These are phyloP conservation scores for Tetranychus truncatus DNA, from an alignment of 2,888 invertebrate genomes.

Conservation along the genomic window DNA sequence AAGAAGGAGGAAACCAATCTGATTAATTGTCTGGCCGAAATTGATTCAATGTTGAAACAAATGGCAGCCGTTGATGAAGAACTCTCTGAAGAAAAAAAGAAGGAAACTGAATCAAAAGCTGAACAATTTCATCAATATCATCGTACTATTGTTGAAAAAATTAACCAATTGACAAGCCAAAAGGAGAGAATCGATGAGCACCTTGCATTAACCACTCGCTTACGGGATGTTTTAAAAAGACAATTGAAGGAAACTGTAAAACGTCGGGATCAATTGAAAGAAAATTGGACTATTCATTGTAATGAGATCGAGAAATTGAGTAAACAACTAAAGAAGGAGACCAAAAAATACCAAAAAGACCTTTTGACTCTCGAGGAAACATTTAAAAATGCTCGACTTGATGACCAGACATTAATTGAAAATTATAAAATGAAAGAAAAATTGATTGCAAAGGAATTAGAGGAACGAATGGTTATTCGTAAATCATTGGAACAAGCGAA, in stretches of 20 bases:
- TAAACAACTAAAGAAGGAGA: not conserved
- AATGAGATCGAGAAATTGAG: not conserved
- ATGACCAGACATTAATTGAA: not conserved
- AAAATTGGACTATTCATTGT: not conserved
- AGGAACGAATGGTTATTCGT: not conserved
- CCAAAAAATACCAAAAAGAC: not conserved
- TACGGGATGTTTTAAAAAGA: not conserved
- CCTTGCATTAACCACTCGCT: not conserved
- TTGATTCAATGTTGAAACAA: not conserved
- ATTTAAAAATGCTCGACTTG: not conserved
- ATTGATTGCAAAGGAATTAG: not conserved
- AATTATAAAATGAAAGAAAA: not conserved
- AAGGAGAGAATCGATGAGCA: not conserved
- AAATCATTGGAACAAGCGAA: not conserved
- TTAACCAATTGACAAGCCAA: not conserved
- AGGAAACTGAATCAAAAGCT: not conserved
- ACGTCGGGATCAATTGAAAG: not conserved
- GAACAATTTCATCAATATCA: not conserved
- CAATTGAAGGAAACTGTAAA: not conserved
- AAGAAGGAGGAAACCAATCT: not conserved
- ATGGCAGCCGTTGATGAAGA: not conserved
- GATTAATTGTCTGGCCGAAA: not conserved
- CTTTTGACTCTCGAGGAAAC: not conserved
- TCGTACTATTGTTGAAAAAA: not conserved
- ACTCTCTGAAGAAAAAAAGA: not conserved